A percentile compares a stretch with the other conserved stretches of the same genome.
phyloP scores from a whole-genome alignment of 2,888 invertebrate genomes.

The Leptopilina syphax region DNA sequence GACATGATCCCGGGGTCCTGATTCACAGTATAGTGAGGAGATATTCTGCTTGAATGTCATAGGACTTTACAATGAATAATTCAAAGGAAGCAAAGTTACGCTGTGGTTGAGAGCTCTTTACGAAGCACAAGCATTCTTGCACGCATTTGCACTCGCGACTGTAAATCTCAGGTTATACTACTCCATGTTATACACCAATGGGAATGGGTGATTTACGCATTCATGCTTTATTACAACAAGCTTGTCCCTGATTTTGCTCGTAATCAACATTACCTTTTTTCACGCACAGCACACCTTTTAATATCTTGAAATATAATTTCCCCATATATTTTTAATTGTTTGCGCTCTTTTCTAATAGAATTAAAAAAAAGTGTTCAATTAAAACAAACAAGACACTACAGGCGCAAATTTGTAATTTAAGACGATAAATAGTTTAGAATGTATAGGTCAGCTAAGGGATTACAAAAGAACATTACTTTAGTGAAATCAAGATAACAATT shows the following conservation, averaged over 20 bases:
- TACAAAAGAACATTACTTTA: neutral
- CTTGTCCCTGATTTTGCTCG: constrained; percentile 60
- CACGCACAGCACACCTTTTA: too few relatives aligned
- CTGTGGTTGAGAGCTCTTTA: constrained; percentile 58
- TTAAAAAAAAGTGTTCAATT: too few relatives aligned
- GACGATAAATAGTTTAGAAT: too few relatives aligned
- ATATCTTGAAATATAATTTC: too few relatives aligned
- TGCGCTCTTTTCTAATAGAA: too few relatives aligned
- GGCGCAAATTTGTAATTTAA: too few relatives aligned
- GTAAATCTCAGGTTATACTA: constrained; percentile 60
- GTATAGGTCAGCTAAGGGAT: neutral
- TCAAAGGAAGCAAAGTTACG: constrained; percentile 58
- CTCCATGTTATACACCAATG: constrained; percentile 68
- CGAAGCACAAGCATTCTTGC: constrained; percentile 72
- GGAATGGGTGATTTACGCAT: constrained; percentile 69
- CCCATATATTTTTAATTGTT: neutral
- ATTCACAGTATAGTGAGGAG: constrained; percentile 44
- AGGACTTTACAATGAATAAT: constrained; percentile 58
- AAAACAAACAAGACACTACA: too few relatives aligned
- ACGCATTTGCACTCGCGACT: constrained; percentile 69
- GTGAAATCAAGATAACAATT: neutral
- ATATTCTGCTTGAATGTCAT: constrained; percentile 44
- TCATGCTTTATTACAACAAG: constrained; percentile 67
- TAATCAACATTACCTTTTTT: constrained; percentile 4
- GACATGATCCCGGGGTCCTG: constrained; percentile 47